Base-by-base conservation (phyloP, 2,113 vertebrate genomes). In the Ceyx margarethae region DNA sequence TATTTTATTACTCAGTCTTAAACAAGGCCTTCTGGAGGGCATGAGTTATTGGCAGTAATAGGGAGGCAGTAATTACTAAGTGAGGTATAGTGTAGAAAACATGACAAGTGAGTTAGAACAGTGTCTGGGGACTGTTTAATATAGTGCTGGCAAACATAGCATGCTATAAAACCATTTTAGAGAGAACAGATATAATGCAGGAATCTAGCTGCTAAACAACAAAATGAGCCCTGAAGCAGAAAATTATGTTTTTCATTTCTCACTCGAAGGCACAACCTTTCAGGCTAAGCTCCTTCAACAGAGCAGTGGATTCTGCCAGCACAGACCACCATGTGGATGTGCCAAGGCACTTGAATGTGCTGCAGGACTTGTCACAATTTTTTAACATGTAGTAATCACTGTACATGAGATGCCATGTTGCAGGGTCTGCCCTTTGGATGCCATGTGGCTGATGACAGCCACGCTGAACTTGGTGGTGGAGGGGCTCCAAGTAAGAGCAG, bases 1-100 rank as follows among this genome's bases (percentile, higher is more conserved):
- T 77, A 62, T 93, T 96, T 93, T 94, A 96, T 85, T 66, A 57
- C 87, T 90, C 74, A 90, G 67, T 66, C 78, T 86, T 85, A 89
- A 96, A 76, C 16, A 62, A 71, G 56, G 75, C 84, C 84, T 95
- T 91, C 89, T 94, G 84, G 58, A 92, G 91, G 84, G 75, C 75
- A 87, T 64, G 81, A 85, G 51, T 91, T 94, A 89, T 77, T 96
- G 73, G 91, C 64, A 89, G 46, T 10, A 37, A 37, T 37, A 37
- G 43, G 64, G 60, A 96, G 56, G 64, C 72, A 92, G 89, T 33
- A 92, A 95, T 96, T 91, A 87, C 60, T 2, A 64, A 92, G 67
- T 80, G 91, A 96, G 84, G 84, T 95, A 56, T 16, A 84, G 81
- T 3, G 53, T 14, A 92, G 89, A 73, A 92, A 93, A 87, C 67